phyloP scores from a whole-genome alignment of 2,888 invertebrate species.

The Caenorhabditis uteleia region DNA sequence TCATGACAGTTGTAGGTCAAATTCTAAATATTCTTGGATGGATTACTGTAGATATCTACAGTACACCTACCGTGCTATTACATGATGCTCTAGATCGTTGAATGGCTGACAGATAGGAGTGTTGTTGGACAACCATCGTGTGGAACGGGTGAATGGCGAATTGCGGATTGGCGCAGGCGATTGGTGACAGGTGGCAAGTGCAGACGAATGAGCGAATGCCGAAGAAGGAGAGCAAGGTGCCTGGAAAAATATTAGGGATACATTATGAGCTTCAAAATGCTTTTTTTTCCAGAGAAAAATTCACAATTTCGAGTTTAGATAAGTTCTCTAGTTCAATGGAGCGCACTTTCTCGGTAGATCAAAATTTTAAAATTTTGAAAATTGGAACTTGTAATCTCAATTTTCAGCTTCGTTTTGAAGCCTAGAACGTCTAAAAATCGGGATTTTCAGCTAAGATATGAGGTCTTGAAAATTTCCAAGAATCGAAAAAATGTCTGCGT shows the following conservation, averaged over 20 bases:
- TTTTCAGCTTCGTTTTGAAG: too few species aligned
- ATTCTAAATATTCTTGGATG: not conserved
- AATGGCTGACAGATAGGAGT: conserved; percentile 19
- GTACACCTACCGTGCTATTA: not conserved
- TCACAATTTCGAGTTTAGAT: too few species aligned
- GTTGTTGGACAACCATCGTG: conserved; percentile 21
- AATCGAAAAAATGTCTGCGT: too few species aligned
- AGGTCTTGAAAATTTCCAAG: too few species aligned
- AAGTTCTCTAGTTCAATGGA: too few species aligned
- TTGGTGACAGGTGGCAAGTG: conserved; percentile 41
- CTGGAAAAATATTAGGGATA: conserved; percentile 14
- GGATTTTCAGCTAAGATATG: too few species aligned
- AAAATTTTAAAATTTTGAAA: too few species aligned
- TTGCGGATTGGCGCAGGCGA: conserved; percentile 39
- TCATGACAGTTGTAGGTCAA: too few species aligned
- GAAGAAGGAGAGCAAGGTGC: conserved; percentile 53
- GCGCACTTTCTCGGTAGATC: too few species aligned
- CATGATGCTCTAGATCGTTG: too few species aligned
- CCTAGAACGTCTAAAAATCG: too few species aligned
- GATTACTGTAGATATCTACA: not conserved
- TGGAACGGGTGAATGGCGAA: conserved; percentile 34
- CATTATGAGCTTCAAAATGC: not conserved
- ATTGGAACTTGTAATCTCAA: too few species aligned
- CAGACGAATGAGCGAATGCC: conserved; percentile 54
- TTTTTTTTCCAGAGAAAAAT: not conserved